phyloP scores from a whole-genome alignment of 2,797 vertebrate species.

The Eulemur albifrons region DNA sequence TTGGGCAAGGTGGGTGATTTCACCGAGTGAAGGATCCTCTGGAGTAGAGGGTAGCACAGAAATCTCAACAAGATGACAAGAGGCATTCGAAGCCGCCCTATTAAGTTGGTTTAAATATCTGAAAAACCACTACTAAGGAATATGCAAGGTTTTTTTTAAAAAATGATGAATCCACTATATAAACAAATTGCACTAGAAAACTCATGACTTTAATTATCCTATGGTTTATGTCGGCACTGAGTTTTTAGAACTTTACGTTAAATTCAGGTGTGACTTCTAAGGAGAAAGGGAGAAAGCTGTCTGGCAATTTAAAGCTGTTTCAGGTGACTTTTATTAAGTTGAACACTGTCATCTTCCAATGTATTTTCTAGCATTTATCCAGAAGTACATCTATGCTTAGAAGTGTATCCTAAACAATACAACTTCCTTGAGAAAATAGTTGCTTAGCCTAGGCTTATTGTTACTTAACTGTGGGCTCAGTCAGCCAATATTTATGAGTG shows the following conservation, averaged over 20 bases:
- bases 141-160: not conserved
- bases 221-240: not conserved
- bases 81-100: not conserved
- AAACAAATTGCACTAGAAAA: not conserved
- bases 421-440: constrained; percentile 23
- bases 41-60: not conserved
- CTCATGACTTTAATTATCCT: constrained; percentile 33
- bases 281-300: not conserved
- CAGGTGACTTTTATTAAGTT: not conserved
- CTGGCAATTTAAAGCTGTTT: constrained; percentile 7
- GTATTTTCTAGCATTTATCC: constrained; percentile 11
- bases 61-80: not conserved
- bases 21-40: not conserved
- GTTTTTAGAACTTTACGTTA: constrained; percentile 21
- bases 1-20: not conserved
- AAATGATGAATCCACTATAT: constrained; percentile 4
- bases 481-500: not conserved
- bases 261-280: constrained; percentile 12
- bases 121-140: not conserved
- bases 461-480: not conserved
- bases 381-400: constrained; percentile 1
- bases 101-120: not conserved
- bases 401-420: not conserved
- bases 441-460: not conserved
- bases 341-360: not conserved